Evolutionary conservation across 2,888 invertebrate genomes (phyloP), one percentile per base, ranked within the genome.

Genomic region (Meteorus cinctellus): DNA sequence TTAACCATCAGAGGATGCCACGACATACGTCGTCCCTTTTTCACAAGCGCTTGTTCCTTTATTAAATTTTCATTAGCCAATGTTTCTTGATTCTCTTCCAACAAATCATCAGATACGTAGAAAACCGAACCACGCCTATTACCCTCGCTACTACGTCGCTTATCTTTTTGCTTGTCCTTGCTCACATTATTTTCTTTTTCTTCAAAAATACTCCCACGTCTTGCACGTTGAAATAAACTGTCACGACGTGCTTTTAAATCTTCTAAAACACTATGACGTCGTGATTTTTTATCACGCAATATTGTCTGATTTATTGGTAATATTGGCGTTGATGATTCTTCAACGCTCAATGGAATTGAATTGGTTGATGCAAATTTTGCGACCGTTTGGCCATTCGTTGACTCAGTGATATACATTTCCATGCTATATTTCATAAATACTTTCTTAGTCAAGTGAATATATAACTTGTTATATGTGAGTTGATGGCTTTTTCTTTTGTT

Each of bases 21-120:
- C 4, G 93, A 93, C 82, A 93, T 93, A 78, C 93, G 88, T n/a
- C 93, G 91, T 16, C 92, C 92, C 83, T 92, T 92, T 91, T 91
- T 82, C 90, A 91, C 79, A 6, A 80, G 76, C 27, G 60, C 73
- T 65, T 67, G 55, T 24, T 77, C 79, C 41, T 72, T 72, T 10
- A 71, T 63, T 51, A 12, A 77, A 68, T 59, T 70, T 65, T 84
- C 84, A 41, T 78, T 78, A 4, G 80, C 81, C n/a, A 81, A 59
- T 5, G 82, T 72, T 24, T 85, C 85, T 19, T 81, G 82, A 71
- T 84, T 85, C 78, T 86, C 87, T 75, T 89, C 89, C 6, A 82
- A 72, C 0, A 86, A 77, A 59, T 89, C 88, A 31, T 87, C 82
- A 3, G 88, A 82, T 0, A 89, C 89, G 82, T 89, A 89, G 75